These are phyloP conservation scores for Hypomesus transpacificus DNA, from an alignment of 2,113 vertebrate genomes.

Conservation along the genomic window DNA sequence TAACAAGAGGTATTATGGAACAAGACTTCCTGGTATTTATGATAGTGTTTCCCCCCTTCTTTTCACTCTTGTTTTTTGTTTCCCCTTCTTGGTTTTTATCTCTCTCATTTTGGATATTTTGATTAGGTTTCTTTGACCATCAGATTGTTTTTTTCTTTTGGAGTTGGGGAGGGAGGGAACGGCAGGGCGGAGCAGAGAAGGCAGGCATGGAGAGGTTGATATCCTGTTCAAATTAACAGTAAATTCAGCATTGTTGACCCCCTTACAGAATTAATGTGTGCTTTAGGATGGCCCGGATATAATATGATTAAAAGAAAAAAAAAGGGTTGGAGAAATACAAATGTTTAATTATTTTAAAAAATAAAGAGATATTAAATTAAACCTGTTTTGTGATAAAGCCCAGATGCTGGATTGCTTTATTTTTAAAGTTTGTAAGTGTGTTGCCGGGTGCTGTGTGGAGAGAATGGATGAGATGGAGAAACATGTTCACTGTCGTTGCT, in stretches of 20 bases:
- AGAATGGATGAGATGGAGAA: neutral
- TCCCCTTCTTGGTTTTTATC: conserved; percentile 52
- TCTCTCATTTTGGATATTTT: conserved; percentile 60
- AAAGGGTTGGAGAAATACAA: conserved; percentile 77
- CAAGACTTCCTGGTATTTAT: conserved; percentile 70
- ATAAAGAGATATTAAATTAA: conserved; percentile 84
- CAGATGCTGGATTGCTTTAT: conserved; percentile 47
- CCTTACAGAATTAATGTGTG: conserved; percentile 61
- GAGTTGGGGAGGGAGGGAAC: conserved; percentile 12
- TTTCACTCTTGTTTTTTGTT: conserved; percentile 39
- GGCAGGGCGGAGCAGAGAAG: conserved; percentile 2
- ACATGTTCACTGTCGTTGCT: neutral
- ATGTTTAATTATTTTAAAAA: conserved; percentile 85
- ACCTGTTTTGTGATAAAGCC: conserved; percentile 78
- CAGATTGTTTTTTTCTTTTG: conserved; percentile 55
- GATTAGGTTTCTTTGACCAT: conserved; percentile 62
- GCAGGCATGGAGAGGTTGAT: conserved; percentile 27
- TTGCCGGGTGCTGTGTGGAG: conserved; percentile 3
- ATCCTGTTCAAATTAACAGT: conserved; percentile 30
- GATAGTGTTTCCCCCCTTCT: conserved; percentile 46
- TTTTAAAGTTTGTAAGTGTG: conserved; percentile 3
- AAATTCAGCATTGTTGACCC: conserved; percentile 34
- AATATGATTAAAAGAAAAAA: conserved; percentile 62
- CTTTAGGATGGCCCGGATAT: conserved; percentile 66
- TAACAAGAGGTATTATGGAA: conserved; percentile 74